Evolutionary conservation across 2,113 vertebrate species (phyloP).

Genomic region (Fregetta grallaria): DNA sequence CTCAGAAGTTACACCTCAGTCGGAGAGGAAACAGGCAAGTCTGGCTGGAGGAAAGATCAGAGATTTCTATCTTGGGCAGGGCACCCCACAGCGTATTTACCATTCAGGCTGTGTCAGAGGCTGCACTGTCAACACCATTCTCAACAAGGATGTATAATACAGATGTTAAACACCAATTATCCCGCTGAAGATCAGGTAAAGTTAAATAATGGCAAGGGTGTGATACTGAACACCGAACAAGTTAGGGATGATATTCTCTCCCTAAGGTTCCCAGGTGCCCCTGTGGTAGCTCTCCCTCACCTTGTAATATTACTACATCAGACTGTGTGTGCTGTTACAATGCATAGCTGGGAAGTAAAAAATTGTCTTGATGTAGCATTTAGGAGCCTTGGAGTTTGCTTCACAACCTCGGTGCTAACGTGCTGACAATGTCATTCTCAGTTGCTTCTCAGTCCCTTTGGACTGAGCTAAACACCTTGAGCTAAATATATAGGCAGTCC

Average conservation of each 20-base stretch:
- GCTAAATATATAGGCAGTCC: background rate
- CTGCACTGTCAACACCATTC: slow-evolving; percentile 52
- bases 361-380: background rate
- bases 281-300: background rate
- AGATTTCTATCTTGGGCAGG: slow-evolving; percentile 63
- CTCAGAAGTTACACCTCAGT: slow-evolving; percentile 1
- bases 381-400: background rate
- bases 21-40: slow-evolving; percentile 15
- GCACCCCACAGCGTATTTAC: slow-evolving; percentile 38
- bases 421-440: background rate
- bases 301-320: background rate
- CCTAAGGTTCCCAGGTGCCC: background rate
- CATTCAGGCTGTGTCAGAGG: slow-evolving; percentile 17
- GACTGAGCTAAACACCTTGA: background rate
- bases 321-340: background rate
- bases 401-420: background rate
- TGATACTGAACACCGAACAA: slow-evolving; percentile 30
- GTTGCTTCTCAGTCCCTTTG: background rate
- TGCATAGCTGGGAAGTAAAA: background rate
- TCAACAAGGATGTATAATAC: slow-evolving; percentile 51
- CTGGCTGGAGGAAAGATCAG: slow-evolving; percentile 47
- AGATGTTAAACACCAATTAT: slow-evolving; percentile 66
- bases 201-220: slow-evolving; percentile 54
- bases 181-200: slow-evolving; percentile 39
- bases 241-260: background rate